Conservation (phyloP, 1,140 invertebrate genomes). For the Drosophila bocki region DNA sequence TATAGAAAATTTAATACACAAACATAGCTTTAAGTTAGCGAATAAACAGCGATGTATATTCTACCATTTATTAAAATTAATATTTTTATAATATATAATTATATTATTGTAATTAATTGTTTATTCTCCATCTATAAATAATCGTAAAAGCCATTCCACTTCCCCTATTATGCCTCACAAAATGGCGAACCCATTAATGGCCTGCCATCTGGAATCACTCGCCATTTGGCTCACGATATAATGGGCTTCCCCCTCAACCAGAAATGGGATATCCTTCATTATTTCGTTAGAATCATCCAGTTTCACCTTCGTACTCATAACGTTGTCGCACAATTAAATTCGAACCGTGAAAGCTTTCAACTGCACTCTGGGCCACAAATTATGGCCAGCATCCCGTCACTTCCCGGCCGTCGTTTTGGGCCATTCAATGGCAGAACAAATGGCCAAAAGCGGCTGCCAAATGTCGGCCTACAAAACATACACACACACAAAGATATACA, state of each 20-base stretch:
- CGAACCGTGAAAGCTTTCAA: constrained; percentile 38
- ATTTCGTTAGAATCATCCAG: constrained; percentile 30
- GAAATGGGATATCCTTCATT: constrained; percentile 34
- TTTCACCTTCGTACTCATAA: constrained; percentile 66
- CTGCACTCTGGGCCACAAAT: constrained; percentile 61
- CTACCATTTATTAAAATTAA: neutral
- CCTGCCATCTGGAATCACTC: constrained; percentile 32
- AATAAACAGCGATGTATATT: neutral
- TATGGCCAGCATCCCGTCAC: constrained; percentile 30
- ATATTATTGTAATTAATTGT: neutral
- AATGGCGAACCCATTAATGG: constrained; percentile 33
- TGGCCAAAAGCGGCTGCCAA: constrained; percentile 58
- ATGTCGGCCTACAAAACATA: constrained; percentile 55
- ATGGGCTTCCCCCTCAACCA: constrained; percentile 1
- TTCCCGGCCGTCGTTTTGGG: constrained; percentile 20
- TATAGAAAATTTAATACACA: neutral
- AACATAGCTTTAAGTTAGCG: neutral
- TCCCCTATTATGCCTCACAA: constrained; percentile 1
- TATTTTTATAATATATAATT: neutral
- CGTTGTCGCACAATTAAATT: constrained; percentile 76
- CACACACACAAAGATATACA: constrained; percentile 17
- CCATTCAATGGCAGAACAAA: constrained; percentile 51
- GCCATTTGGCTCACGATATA: constrained; percentile 18
- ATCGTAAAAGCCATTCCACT: neutral
- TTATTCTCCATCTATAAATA: neutral